Evolutionary conservation across 2,888 invertebrate species (phyloP), one percentile per base, ranked within the genome.

Genomic region (Stenurella melanura): DNA sequence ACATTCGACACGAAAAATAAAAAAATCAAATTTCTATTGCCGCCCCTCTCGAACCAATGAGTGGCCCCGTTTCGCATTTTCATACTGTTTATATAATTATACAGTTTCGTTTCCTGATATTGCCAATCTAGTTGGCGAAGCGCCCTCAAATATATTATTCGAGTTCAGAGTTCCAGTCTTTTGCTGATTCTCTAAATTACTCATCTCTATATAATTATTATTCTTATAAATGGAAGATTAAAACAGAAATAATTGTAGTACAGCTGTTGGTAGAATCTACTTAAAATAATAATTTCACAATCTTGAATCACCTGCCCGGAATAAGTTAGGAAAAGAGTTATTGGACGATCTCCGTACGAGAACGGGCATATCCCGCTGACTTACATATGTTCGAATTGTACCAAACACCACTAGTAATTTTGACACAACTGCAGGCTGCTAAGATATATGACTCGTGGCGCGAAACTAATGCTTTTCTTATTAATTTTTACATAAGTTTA

Each of bases 361-460:
- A 74, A 77, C 74, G 75, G 67, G 69, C 74, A 54, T 73, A 77
- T 81, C 85, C 85, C 84, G 85, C 84, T 83, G 85, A 67, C 80
- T 84, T 84, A 85, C 85, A 85, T 80, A 83, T 85, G 85, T 85
- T 83, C 68, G 80, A 81, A 81, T 80, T 83, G 81, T 80, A 81
- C 79, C 83, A 81, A 83, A 83, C 80, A 81, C 80, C 83, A 83
- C 82, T 85, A 82, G 81, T 83, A 81, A 83, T 84, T 83, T 84
- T 84, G 84, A 85, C 85, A 83, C 84, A 80, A 79, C 80, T 79
- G 63, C 71, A 67, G 74, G 60, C 74, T 19, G 26, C 15, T 18
- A 64, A 70, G 75, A 80, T 77, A 78, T 76, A 80, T 78, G 76
- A 73, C 78, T 73, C 42, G 10, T 56, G 68, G 56, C 26, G 57